Evolutionary conservation across 2,888 invertebrate species (phyloP).

Genomic region (Cantharis flavilabris): DNA sequence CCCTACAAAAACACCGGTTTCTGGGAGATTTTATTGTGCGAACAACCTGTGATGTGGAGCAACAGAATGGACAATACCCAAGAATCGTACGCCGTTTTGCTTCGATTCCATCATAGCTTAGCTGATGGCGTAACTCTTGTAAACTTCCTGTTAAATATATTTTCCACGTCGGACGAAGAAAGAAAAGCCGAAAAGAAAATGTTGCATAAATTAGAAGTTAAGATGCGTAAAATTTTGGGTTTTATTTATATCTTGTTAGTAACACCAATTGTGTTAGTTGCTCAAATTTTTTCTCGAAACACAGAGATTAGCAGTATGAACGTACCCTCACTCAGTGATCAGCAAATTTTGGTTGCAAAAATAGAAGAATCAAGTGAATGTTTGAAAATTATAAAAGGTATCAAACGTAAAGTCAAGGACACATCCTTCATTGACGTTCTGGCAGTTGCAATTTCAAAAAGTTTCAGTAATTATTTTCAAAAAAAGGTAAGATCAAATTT

Average conservation of each 20-base stretch:
- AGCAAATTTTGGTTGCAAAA: not conserved
- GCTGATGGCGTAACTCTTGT: not conserved
- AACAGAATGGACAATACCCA: not conserved
- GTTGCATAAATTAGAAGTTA: not conserved
- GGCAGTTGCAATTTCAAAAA: not conserved
- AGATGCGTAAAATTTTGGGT: not conserved
- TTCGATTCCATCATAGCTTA: not conserved
- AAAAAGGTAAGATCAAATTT: not conserved
- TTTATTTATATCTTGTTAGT: no score
- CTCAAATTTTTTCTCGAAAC: not conserved
- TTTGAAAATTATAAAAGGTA: not conserved
- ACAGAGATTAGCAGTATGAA: not conserved
- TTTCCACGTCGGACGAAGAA: not conserved
- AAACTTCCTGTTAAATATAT: not conserved
- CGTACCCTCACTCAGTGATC: not conserved
- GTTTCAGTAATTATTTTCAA: slow-evolving; percentile 3
- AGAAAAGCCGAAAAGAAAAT: not conserved
- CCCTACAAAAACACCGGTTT: not conserved
- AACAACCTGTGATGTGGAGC: not conserved
- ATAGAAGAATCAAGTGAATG: not conserved
- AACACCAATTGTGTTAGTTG: not conserved
- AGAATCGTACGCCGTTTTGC: not conserved
- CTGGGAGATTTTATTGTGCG: not conserved
- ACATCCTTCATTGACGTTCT: slow-evolving; percentile 1
- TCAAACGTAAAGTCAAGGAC: not conserved